phyloP scores from a whole-genome alignment of 1,140 invertebrate genomes.

The Bombus terrestris region DNA sequence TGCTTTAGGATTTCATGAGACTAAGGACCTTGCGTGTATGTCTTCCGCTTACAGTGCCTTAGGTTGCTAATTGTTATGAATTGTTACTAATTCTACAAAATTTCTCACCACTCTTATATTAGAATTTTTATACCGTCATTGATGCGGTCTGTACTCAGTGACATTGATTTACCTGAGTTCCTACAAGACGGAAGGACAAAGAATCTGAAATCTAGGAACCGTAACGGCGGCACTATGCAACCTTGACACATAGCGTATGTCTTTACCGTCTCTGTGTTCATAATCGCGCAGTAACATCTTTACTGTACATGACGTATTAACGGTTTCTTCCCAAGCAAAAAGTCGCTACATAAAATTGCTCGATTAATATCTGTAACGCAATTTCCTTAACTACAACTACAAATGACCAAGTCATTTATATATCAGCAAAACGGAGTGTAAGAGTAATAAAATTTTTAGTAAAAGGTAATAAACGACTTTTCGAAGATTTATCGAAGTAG shows the following conservation, averaged over 20 bases:
- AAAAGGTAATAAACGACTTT: neutral
- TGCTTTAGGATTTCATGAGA: neutral
- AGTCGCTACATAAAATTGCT: neutral
- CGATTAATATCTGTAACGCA: neutral
- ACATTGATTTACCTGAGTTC: conserved; percentile 52
- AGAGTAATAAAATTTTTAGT: too few species aligned
- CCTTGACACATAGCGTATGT: conserved; percentile 60
- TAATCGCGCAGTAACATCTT: conserved; percentile 46
- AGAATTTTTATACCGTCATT: neutral
- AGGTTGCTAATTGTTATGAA: too few species aligned
- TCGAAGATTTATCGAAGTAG: neutral
- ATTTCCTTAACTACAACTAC: neutral
- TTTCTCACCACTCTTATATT: neutral
- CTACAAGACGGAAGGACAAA: conserved; percentile 53
- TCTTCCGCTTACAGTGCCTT: neutral
- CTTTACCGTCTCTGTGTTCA: conserved; percentile 50
- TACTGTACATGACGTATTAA: conserved; percentile 41
- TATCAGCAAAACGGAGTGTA: neutral
- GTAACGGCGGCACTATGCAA: conserved; percentile 65
- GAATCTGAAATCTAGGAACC: conserved; percentile 59
- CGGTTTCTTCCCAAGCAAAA: conserved; percentile 29
- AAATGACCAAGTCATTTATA: neutral
- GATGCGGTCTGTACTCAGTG: neutral
- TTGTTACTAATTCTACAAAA: neutral
- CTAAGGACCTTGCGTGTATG: neutral